Percentiles rank a stretch among this genome's conserved stretches.
These are phyloP conservation scores for Drosophila picticornis DNA, from an alignment of 2,888 invertebrate genomes.

Conservation along the genomic window DNA sequence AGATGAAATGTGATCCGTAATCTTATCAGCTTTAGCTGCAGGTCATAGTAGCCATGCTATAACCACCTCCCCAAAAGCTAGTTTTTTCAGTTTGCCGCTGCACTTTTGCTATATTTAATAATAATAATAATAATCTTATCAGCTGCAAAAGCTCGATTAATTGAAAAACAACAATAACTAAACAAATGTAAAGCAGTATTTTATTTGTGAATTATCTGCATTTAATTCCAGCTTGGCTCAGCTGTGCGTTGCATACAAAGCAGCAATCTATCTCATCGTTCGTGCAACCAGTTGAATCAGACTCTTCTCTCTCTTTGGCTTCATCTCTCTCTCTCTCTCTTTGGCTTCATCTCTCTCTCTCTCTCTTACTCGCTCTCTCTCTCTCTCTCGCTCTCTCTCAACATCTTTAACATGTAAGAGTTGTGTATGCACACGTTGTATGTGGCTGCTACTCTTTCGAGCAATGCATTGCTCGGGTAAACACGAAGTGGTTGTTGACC, in stretches of 20 bases:
- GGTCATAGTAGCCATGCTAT: background rate
- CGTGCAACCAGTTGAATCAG: background rate
- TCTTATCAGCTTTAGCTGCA: background rate
- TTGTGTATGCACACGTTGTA: background rate
- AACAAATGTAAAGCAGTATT: background rate
- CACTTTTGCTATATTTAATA: background rate
- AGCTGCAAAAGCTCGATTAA: background rate
- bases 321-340: background rate
- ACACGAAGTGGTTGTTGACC: slow-evolving; percentile 14
- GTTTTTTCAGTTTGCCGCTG: background rate
- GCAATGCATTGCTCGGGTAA: background rate
- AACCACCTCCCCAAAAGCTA: background rate
- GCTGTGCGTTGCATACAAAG: background rate
- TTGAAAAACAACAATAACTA: background rate
- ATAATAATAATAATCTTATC: background rate
- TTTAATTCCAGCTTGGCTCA: background rate
- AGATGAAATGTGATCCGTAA: slow-evolving; percentile 2
- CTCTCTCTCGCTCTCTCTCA: background rate
- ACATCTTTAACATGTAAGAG: background rate
- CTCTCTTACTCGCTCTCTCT: background rate
- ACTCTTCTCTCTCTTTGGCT: background rate
- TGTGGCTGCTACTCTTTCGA: background rate
- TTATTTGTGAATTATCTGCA: background rate
- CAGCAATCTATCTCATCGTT: background rate
- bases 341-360: too few relatives aligned